phyloP scores from a whole-genome alignment of 1,140 invertebrate species.

The Holotrichia oblita region DNA sequence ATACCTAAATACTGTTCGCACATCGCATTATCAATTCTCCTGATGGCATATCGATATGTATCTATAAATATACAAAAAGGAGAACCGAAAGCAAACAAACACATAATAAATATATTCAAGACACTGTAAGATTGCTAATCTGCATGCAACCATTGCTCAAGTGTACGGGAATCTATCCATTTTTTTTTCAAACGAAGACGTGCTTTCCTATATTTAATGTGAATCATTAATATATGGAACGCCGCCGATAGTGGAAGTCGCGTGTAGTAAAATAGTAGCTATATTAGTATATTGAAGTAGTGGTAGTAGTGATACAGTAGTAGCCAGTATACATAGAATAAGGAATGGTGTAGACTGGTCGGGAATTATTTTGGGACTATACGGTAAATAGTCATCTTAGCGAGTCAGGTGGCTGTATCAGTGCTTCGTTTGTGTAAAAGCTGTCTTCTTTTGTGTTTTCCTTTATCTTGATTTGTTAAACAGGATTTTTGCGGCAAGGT shows the following conservation, averaged over 20 bases:
- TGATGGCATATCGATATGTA: background rate
- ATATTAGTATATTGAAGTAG: background rate
- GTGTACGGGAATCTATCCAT: background rate
- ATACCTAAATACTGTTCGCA: background rate
- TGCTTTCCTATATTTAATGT: constrained; percentile 8
- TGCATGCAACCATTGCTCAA: background rate
- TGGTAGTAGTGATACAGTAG: too few species aligned
- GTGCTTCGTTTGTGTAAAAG: too few species aligned
- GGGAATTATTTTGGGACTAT: too few species aligned
- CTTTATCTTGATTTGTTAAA: too few species aligned
- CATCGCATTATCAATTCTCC: constrained; percentile 3
- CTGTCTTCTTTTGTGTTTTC: too few species aligned
- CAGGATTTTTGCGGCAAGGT: too few species aligned
- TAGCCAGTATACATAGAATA: too few species aligned
- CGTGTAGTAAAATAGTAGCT: background rate
- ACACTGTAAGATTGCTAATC: background rate
- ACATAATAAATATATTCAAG: background rate
- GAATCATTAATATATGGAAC: constrained; percentile 12
- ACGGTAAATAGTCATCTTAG: too few species aligned
- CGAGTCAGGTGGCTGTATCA: too few species aligned
- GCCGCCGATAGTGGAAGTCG: background rate
- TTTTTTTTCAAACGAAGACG: constrained; percentile 3
- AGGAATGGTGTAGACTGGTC: too few species aligned
- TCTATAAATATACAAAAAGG: background rate
- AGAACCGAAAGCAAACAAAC: background rate